A percentile compares a stretch with the other conserved stretches of the same genome.
Evolutionary conservation across 2,888 invertebrate genomes (phyloP).

Genomic region (Trachelus troglodyta): DNA sequence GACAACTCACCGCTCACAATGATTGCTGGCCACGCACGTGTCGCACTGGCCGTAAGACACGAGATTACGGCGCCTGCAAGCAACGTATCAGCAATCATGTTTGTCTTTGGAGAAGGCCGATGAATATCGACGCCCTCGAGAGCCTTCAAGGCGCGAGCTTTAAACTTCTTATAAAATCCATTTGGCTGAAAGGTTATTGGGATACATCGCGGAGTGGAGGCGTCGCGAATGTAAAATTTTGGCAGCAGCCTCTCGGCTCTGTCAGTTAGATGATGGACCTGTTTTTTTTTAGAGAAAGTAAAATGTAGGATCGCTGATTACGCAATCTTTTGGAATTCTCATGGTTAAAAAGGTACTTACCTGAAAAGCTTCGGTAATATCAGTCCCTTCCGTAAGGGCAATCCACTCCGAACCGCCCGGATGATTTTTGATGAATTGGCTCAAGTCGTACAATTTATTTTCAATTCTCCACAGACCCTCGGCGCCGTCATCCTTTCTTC

Average conservation of each 20-base stretch:
- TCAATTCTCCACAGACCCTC: conserved; percentile 84
- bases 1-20: conserved; percentile 53
- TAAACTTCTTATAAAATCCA: conserved; percentile 81
- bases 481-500: conserved; percentile 76
- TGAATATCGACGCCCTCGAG: conserved; percentile 69
- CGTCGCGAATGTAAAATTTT: conserved; percentile 76
- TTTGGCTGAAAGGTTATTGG: conserved; percentile 80
- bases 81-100: conserved; percentile 54
- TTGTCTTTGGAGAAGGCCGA: conserved; percentile 52
- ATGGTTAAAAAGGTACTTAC: conserved; percentile 30
- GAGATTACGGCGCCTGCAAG: conserved; percentile 30
- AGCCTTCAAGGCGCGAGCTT: conserved; percentile 70
- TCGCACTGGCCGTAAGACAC: conserved; percentile 36
- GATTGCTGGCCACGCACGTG: conserved; percentile 46
- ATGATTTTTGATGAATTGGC: conserved; percentile 81
- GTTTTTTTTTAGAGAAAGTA: background rate
- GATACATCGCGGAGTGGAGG: conserved; percentile 74
- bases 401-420: conserved; percentile 89
- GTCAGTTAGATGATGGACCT: conserved; percentile 74
- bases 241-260: conserved; percentile 71
- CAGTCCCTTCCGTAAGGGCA: conserved; percentile 77
- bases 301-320: background rate
- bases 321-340: background rate
- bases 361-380: conserved; percentile 85
- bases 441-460: conserved; percentile 85